Percentiles rank a stretch among this genome's conserved stretches.
phyloP scores from a whole-genome alignment of 2,888 invertebrate genomes.

The Coelogynopora nodosa region DNA sequence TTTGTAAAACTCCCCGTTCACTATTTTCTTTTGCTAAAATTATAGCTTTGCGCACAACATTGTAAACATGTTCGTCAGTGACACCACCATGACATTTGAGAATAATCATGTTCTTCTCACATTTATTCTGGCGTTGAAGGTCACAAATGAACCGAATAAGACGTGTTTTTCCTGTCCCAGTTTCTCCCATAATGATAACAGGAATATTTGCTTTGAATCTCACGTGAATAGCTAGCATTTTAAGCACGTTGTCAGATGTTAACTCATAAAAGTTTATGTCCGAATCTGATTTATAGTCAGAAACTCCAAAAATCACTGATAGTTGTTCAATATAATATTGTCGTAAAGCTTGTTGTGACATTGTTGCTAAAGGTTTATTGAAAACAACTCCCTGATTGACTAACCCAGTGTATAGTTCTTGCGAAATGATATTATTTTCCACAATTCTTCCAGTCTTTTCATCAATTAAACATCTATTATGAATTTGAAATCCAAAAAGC shows the following conservation, averaged over 20 bases:
- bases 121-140: not conserved
- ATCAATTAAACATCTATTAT: not conserved
- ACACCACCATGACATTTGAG: slow-evolving; percentile 34
- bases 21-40: not conserved
- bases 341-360: slow-evolving; percentile 3
- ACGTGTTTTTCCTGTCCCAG: slow-evolving; percentile 38
- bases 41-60: not conserved
- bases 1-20: not conserved
- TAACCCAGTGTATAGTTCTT: not conserved
- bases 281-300: not conserved
- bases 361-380: not conserved
- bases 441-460: not conserved
- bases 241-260: slow-evolving; percentile 46
- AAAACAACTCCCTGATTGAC: not conserved
- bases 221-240: slow-evolving; percentile 47
- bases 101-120: not conserved
- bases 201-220: slow-evolving; percentile 40
- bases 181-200: slow-evolving; percentile 41
- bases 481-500: not conserved
- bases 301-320: not conserved
- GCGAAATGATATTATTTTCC: not conserved
- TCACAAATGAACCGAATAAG: not conserved
- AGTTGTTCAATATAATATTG: not conserved
- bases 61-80: slow-evolving; percentile 6
- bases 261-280: slow-evolving; percentile 40